Evolutionary conservation across 2,797 vertebrate species (phyloP).

Genomic region (Mormyrus hasselquistii): DNA sequence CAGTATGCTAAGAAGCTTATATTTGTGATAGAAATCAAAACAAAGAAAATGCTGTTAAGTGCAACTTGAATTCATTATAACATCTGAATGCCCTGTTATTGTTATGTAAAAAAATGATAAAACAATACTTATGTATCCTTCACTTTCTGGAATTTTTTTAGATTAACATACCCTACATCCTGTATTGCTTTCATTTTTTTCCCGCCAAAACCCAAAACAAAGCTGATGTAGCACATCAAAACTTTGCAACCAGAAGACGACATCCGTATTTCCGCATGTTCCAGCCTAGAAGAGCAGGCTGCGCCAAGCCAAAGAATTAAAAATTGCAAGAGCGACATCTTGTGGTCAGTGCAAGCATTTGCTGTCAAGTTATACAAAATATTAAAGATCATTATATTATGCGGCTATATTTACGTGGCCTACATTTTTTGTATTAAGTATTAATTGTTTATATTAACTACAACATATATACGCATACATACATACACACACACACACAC

Average conservation of each 20-base stretch:
- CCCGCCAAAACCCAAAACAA: background rate
- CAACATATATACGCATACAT: no score
- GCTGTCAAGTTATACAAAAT: background rate
- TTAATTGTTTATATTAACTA: background rate
- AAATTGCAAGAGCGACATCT: background rate
- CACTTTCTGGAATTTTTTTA: background rate
- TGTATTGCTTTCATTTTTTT: background rate
- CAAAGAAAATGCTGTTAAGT: background rate
- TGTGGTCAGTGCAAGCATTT: background rate
- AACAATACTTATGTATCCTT: background rate
- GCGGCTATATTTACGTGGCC: background rate
- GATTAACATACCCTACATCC: background rate
- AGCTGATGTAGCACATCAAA: background rate
- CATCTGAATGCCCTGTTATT: background rate
- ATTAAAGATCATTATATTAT: background rate
- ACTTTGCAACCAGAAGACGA: background rate
- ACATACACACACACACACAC: no score
- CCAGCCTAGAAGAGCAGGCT: background rate
- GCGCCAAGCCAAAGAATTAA: background rate
- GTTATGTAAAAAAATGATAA: background rate
- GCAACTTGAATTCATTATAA: background rate
- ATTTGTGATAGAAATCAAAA: background rate
- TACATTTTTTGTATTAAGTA: background rate
- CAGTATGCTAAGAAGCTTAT: background rate
- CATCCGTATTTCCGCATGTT: background rate